Evolutionary conservation across 1,140 invertebrate genomes (phyloP).

Genomic region (Colletes latitarsis): DNA sequence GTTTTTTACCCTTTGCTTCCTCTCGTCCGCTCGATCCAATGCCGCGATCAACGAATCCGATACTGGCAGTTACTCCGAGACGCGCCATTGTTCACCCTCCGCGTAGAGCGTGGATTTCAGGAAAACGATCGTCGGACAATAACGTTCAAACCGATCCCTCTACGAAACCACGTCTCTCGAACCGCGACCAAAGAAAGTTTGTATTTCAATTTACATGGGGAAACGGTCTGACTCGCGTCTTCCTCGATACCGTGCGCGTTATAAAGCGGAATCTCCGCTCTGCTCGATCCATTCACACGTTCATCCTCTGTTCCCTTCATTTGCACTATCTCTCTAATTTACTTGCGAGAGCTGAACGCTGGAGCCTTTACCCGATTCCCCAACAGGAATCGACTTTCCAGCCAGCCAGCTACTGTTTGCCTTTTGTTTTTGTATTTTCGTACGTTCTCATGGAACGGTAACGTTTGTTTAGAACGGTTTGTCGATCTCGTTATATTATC

Average conservation of each 20-base stretch:
- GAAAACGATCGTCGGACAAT: slow-evolving; percentile 29
- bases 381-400: slow-evolving; percentile 15
- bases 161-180: background rate
- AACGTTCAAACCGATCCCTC: background rate
- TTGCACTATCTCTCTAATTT: slow-evolving; percentile 63
- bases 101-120: slow-evolving; percentile 16
- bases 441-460: background rate
- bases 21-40: background rate
- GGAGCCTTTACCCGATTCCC: slow-evolving; percentile 39
- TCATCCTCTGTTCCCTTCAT: slow-evolving; percentile 52
- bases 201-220: slow-evolving; percentile 44
- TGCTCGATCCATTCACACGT: slow-evolving; percentile 56
- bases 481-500: too few relatives aligned
- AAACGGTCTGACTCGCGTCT: slow-evolving; percentile 15
- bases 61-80: slow-evolving; percentile 39
- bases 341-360: slow-evolving; percentile 28
- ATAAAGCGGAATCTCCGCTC: slow-evolving; percentile 42
- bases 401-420: slow-evolving; percentile 54
- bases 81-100: slow-evolving; percentile 26
- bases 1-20: background rate
- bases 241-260: slow-evolving; percentile 24
- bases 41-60: slow-evolving; percentile 45
- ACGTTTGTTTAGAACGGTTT: too few relatives aligned
- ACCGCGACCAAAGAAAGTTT: background rate
- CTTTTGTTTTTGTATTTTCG: slow-evolving; percentile 38